Base-by-base conservation (phyloP, 2,888 invertebrate genomes). In the Drosophila borborema region DNA sequence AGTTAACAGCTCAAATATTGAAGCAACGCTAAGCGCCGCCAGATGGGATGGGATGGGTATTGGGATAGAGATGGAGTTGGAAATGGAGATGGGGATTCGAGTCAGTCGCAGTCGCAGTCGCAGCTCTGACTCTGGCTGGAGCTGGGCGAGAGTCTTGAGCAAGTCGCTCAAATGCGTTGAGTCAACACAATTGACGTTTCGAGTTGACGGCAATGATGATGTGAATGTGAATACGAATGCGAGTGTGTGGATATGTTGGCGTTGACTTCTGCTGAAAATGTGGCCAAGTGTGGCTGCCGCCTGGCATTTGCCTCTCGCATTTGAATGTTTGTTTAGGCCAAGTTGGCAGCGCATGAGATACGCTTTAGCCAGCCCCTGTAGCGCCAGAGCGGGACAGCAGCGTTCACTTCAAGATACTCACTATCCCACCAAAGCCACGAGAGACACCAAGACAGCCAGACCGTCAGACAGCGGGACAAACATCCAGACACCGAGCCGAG, bases 221-320 rank as follows among this genome's bases (percentile, higher is more conserved):
- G 48, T 75, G 62, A 43, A 12, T 63, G 16, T 40, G n/a, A 40
- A 40, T 82, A 43, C 67, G 59, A 43, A 0, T 63, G 14, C 46
- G 59, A 58, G 53, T 58, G 34, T 64, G 66, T 41, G 55, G 31
- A 40, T 69, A 73, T 77, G 86, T 85, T 85, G 86, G 89, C 89
- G 86, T 90, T 89, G 87, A 89, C 88, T 86, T 86, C 86, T 86
- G 88, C 88, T 86, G 85, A 90, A 86, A 89, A 74, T 86, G 78
- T 83, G 55, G 86, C 86, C 89, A 88, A 87, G 88, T 87, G 80
- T 67, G 61, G 74, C 78, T 77, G 75, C 78, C 56, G 54, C 54
- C 54, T 68, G 70, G 49, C 59, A 54, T 48, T 63, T 60, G 68
- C 54, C 51, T 51, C 40, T 66, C 65, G 76, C 76, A 81, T 78